phyloP scores from a whole-genome alignment of 2,113 vertebrate genomes.

The Takifugu flavidus region DNA sequence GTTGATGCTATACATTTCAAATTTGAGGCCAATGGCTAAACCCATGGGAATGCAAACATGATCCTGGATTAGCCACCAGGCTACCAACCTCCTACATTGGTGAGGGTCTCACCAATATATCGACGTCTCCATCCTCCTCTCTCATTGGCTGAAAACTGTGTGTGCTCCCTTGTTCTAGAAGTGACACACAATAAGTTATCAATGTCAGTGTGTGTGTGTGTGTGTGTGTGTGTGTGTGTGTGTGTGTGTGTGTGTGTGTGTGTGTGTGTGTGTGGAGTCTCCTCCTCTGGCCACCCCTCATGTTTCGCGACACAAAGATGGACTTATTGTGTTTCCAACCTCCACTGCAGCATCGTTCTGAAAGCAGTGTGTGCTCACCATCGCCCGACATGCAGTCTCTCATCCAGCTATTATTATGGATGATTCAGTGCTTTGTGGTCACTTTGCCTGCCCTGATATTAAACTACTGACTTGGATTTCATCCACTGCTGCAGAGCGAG shows the following conservation, averaged over 20 bases:
- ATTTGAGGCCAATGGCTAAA: too few relatives aligned
- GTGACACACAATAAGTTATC: not conserved
- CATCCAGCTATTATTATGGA: constrained; percentile 44
- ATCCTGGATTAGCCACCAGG: too few relatives aligned
- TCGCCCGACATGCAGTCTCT: constrained; percentile 53
- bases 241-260: not conserved
- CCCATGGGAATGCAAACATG: too few relatives aligned
- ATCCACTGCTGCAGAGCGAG: constrained; percentile 36
- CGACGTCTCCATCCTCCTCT: not conserved
- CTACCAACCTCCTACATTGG: not conserved
- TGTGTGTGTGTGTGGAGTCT: not conserved
- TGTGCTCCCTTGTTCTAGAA: not conserved
- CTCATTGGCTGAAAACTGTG: not conserved
- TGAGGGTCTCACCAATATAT: not conserved
- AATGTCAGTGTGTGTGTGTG: not conserved
- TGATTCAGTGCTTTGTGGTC: constrained; percentile 58
- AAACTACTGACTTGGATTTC: constrained; percentile 59
- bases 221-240: too few relatives aligned
- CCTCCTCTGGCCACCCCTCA: constrained; percentile 3
- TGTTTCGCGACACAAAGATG: constrained; percentile 27
- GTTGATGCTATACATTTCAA: too few relatives aligned
- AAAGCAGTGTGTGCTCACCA: constrained; percentile 38
- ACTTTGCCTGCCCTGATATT: constrained; percentile 27
- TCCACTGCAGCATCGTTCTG: constrained; percentile 9
- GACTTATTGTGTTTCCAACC: constrained; percentile 33